Base-by-base conservation (phyloP, 2,888 invertebrate genomes). In the Rutpela maculata region DNA sequence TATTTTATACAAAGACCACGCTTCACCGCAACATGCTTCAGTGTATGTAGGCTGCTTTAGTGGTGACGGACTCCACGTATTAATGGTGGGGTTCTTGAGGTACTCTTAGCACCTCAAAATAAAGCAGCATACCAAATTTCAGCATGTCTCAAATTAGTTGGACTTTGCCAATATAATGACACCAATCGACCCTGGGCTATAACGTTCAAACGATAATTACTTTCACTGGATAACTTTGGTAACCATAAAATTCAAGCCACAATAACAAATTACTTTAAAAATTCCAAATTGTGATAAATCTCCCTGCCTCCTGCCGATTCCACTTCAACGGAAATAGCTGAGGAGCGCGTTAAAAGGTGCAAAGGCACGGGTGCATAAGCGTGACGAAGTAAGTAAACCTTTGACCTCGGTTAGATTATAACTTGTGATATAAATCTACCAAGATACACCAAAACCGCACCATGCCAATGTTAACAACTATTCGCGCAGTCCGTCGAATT, bases 371-470 rank as follows among this genome's bases (percentile, higher is more conserved):
- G 73, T 78, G 80, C 75, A 78, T 75, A 75, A 80, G 77, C 78
- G 80, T 78, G 76, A 78, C 80, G 77, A 73, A 80, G 73, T 78
- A 63, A 72, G 72, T 59, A 38, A 75, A 78, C 76, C 77, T 78
- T 38, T 78, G 78, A 78, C 78, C 80, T 59, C 66, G 18, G 7
- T 19, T 43, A 60, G 56, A 60, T 70, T 60, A 70, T 43, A 70
- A 70, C 60, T 60, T n/a, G 70, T 43, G 60, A 70, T 70, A 35
- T 59, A 70, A 60, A 60, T 70, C 43, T 70, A 38, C 70, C 70
- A 22, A 70, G 70, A 70, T 60, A 60, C 60, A 60, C 60, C 35
- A 59, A 70, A 70, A 70, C 70, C 59, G 70, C 70, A 43, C 17
- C 43, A 38, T 50, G 60, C 56, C 70, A 22, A 50, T 70, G 69